These are phyloP conservation scores for Columbina picui DNA, from an alignment of 2,113 vertebrate species.

Conservation along the genomic window DNA sequence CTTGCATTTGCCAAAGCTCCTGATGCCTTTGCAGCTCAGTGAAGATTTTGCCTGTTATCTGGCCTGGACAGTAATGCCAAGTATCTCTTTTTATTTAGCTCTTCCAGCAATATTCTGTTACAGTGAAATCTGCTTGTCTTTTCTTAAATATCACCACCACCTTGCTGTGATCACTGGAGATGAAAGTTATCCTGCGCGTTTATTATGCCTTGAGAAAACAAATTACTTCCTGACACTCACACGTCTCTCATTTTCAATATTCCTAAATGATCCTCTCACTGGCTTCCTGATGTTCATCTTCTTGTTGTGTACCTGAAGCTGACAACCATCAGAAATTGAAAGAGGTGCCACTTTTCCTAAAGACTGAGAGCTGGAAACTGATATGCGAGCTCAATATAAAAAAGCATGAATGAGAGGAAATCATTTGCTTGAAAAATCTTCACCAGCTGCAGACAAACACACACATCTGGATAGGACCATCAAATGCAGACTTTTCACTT, in stretches of 20 bases:
- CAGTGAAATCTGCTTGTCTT: neutral
- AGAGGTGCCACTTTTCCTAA: constrained; percentile 1
- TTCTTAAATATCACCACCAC: neutral
- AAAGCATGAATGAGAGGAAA: neutral
- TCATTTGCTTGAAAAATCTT: neutral
- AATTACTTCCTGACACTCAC: constrained; percentile 19
- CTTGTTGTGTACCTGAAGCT: neutral
- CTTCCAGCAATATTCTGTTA: neutral
- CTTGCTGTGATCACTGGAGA: constrained; percentile 10
- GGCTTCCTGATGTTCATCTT: constrained; percentile 13
- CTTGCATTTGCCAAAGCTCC: neutral
- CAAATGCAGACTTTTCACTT: neutral
- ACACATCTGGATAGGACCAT: neutral
- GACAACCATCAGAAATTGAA: constrained; percentile 44
- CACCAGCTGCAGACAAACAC: neutral
- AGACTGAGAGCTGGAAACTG: neutral
- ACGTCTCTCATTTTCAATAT: neutral
- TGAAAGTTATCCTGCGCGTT: constrained; percentile 36
- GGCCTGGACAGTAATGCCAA: neutral
- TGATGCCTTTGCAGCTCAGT: neutral
- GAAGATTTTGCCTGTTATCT: neutral
- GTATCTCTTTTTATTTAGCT: neutral
- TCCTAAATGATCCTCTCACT: constrained; percentile 13
- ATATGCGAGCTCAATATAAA: neutral
- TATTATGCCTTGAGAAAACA: constrained; percentile 30